phyloP scores from a whole-genome alignment of 2,888 invertebrate species.

The Penaeus monodon region DNA sequence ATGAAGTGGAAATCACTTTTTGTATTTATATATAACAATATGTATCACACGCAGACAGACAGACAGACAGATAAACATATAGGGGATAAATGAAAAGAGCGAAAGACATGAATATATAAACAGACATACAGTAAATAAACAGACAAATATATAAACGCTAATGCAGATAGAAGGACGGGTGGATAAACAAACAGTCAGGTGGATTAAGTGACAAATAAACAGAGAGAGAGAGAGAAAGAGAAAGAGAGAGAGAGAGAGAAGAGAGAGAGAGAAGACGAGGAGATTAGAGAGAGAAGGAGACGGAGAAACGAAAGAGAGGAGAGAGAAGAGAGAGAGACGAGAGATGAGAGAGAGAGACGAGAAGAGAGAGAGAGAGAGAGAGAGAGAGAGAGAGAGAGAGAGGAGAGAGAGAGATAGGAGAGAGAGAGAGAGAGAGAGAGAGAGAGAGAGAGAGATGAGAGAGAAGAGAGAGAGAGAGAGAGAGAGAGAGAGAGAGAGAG shows the following conservation, averaged over 20 bases:
- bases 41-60: no score
- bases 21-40: no score
- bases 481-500: not conserved
- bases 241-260: not conserved
- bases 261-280: not conserved
- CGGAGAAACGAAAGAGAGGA: no score
- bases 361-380: not conserved
- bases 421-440: not conserved
- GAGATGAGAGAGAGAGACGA: not conserved
- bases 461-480: not conserved
- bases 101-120: no score
- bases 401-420: not conserved
- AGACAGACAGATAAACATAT: no score
- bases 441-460: not conserved
- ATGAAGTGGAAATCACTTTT: no score
- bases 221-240: constrained; percentile 6
- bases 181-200: not conserved
- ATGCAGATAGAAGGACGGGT: no score
- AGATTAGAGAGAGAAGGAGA: not conserved
- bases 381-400: not conserved
- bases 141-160: no score
- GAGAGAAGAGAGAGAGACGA: not conserved
- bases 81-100: no score
- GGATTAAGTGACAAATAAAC: not conserved
- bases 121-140: no score